phyloP scores from a whole-genome alignment of 2,113 vertebrate species.

The Sylvietta virens region DNA sequence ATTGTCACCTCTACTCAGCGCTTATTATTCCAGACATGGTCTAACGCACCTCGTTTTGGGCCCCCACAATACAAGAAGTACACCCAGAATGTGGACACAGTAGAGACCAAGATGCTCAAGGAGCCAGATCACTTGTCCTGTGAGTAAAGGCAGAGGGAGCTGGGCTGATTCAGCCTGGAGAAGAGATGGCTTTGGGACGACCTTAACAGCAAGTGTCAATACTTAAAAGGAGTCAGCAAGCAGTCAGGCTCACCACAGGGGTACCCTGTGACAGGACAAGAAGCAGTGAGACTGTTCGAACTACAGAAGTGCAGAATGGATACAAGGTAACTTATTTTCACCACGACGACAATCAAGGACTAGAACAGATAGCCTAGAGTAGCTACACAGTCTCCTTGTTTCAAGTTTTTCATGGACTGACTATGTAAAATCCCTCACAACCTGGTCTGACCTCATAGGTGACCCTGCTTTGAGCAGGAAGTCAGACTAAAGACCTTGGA shows the following conservation, averaged over 20 bases:
- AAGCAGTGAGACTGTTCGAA: accelerated
- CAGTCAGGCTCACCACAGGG: neutral
- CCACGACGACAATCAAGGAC: neutral
- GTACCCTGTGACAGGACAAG: neutral
- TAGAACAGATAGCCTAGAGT: neutral
- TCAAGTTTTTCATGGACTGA: neutral
- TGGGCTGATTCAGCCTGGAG: neutral
- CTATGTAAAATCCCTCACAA: neutral
- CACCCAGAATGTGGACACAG: neutral
- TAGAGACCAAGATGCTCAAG: neutral
- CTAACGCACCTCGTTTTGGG: accelerated
- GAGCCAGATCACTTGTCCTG: neutral
- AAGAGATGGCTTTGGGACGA: neutral
- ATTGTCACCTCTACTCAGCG: neutral
- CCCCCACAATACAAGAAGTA: neutral
- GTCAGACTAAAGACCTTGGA: neutral
- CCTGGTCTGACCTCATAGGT: neutral
- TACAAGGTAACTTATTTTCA: neutral
- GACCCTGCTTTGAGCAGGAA: neutral
- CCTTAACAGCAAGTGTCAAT: neutral
- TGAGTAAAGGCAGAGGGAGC: neutral
- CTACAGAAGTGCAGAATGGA: neutral
- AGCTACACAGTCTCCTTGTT: neutral
- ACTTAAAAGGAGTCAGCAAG: neutral
- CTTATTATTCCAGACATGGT: neutral